These are phyloP conservation scores for Dermolepida albohirtum DNA, from an alignment of 2,888 invertebrate species.

Conservation along the genomic window DNA sequence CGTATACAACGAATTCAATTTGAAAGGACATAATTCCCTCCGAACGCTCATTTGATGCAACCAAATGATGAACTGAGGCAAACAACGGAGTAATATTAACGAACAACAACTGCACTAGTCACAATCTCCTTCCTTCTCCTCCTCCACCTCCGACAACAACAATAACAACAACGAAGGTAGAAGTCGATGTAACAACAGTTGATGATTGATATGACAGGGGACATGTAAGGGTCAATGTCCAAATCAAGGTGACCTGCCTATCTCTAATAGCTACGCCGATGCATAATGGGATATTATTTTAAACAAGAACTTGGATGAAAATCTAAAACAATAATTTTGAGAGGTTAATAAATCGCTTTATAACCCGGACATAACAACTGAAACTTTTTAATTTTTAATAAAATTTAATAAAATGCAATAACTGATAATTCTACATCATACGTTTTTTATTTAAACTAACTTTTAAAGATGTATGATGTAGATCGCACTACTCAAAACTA, in stretches of 20 bases:
- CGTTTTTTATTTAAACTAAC: too few species aligned
- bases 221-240: slow-evolving; percentile 53
- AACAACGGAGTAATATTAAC: slow-evolving; percentile 5
- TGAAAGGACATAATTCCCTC: slow-evolving; percentile 29
- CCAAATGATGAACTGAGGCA: slow-evolving; percentile 39
- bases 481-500: too few species aligned
- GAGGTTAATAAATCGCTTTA: too few species aligned
- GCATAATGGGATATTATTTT: slow-evolving; percentile 24
- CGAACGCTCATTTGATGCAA: slow-evolving; percentile 16
- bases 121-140: neutral
- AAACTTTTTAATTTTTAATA: too few species aligned
- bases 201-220: slow-evolving; percentile 54
- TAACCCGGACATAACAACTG: too few species aligned
- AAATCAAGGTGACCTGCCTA: slow-evolving; percentile 50
- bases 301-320: too few species aligned
- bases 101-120: slow-evolving; percentile 12
- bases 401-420: too few species aligned
- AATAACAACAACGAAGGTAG: neutral
- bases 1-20: slow-evolving; percentile 28
- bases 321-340: too few species aligned
- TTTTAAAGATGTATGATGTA: too few species aligned
- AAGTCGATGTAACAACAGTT: slow-evolving; percentile 36
- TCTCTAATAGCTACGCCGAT: slow-evolving; percentile 42
- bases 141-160: neutral
- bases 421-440: too few species aligned